These are phyloP conservation scores for Chelonia mydas DNA, from an alignment of 2,797 vertebrate species.

Conservation along the genomic window DNA sequence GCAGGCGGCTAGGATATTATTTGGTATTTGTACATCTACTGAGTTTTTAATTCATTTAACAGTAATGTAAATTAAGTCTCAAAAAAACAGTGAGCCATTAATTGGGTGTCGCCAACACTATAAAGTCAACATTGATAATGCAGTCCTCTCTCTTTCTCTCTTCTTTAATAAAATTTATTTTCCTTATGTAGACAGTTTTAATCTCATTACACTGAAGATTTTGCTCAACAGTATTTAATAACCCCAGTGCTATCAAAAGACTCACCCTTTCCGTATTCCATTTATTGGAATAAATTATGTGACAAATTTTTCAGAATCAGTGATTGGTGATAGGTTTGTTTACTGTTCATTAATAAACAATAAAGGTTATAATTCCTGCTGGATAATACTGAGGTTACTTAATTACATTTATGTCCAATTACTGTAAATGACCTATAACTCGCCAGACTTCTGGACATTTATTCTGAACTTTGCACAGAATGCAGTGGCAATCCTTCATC, in stretches of 20 bases:
- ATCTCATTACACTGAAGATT: conserved; percentile 68
- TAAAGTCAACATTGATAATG: conserved; percentile 52
- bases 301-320: conserved; percentile 58
- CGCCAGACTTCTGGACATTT: conserved; percentile 37
- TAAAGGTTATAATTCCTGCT: conserved; percentile 36
- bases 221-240: conserved; percentile 71
- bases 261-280: conserved; percentile 7
- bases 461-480: conserved; percentile 60
- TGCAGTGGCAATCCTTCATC: conserved; percentile 32
- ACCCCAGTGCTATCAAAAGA: conserved; percentile 59
- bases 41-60: conserved; percentile 22
- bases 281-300: conserved; percentile 49
- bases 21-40: background rate
- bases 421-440: conserved; percentile 69
- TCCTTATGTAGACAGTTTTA: conserved; percentile 66
- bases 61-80: conserved; percentile 22
- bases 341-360: conserved; percentile 77
- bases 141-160: conserved; percentile 48
- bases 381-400: conserved; percentile 41
- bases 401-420: conserved; percentile 69
- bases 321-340: conserved; percentile 64
- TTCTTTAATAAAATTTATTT: conserved; percentile 66
- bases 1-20: background rate
- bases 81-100: conserved; percentile 49
- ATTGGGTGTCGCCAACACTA: conserved; percentile 21